Base-by-base conservation (phyloP, 92 coral and sea anemone species). In the Paramuricea clavata region DNA sequence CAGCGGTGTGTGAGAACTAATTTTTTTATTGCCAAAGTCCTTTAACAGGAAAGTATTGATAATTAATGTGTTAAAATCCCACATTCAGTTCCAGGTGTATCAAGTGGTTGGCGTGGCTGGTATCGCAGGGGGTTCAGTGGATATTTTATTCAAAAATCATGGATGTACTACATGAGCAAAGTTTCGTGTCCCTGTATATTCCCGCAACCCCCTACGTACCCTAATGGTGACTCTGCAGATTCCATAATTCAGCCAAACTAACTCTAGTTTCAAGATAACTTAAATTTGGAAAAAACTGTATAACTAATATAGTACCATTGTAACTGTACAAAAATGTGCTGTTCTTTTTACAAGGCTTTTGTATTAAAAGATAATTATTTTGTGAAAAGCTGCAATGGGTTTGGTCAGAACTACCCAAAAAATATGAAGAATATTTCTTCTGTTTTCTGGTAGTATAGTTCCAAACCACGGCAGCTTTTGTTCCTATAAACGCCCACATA, bases 61-160 rank as follows among this genome's bases (percentile, higher is more conserved):
- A 3, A 57, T 28, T 30, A 36, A 70, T 0, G 11, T 6, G 30
- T 70, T 35, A 4, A 2, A 34, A 32, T 32, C 1, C 1, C 12
- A 0, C 13, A 33, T 49, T 11, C 30, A 79, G 84, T 79, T 22
- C 84, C 84, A 54, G 73, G 84, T 9, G 57, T 79, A 39, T 59
- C 84, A 0, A 79, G 84, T 79, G 84, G 84, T 33, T 79, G 84
- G 84, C 84, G 84, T 61, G 73, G 84, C 12, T 79, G 84, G 84
- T 61, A 79, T 25, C 84, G 84, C 10, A 15, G 59, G 36, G 84
- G 84, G 1, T 79, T 79, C 54, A 79, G 84, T 79, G 84, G 84
- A 5, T 79, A 57, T 79, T 35, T 59, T 22, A 60, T 79, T 12
- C 84, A 79, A 17, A 16, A 10, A 36, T 79, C 84, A 3, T 79